Conservation (phyloP, 2,113 vertebrate genomes). For the Myiagra hebetior region DNA sequence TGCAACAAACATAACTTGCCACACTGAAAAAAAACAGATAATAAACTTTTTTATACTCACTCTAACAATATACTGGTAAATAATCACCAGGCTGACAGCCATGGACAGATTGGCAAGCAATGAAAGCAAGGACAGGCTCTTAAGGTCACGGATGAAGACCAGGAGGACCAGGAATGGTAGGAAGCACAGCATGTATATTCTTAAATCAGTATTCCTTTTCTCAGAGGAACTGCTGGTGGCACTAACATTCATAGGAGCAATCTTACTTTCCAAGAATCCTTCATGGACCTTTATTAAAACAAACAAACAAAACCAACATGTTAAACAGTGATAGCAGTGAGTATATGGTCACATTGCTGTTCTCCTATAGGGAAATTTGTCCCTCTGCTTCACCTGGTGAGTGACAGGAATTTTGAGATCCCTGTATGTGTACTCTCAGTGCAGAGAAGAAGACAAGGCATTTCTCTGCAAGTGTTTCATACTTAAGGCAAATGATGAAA, state of each 20-base stretch:
- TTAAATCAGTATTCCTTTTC: constrained; percentile 74
- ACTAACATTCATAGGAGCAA: constrained; percentile 45
- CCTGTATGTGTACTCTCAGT: rapidly evolving
- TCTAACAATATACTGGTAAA: constrained; percentile 80
- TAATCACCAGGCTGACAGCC: constrained; percentile 84
- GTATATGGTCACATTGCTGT: rapidly evolving
- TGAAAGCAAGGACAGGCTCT: constrained; percentile 81
- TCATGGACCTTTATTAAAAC: constrained; percentile 75
- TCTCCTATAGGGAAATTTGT: background rate
- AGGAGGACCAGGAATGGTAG: constrained; percentile 81
- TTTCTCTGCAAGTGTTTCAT: background rate
- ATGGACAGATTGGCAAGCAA: constrained; percentile 83
- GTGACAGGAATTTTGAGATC: background rate
- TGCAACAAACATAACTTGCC: background rate
- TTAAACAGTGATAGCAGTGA: background rate
- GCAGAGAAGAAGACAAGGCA: background rate
- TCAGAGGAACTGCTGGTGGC: background rate
- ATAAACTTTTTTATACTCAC: constrained; percentile 65
- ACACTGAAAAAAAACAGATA: background rate
- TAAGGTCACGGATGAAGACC: constrained; percentile 84
- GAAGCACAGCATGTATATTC: constrained; percentile 84
- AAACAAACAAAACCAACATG: background rate
- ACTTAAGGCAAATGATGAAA: background rate
- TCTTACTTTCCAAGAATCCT: constrained; percentile 68
- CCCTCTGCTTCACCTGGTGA: background rate